Evolutionary conservation across 2,113 vertebrate genomes (phyloP).

Genomic region (Paratilapia polleni): DNA sequence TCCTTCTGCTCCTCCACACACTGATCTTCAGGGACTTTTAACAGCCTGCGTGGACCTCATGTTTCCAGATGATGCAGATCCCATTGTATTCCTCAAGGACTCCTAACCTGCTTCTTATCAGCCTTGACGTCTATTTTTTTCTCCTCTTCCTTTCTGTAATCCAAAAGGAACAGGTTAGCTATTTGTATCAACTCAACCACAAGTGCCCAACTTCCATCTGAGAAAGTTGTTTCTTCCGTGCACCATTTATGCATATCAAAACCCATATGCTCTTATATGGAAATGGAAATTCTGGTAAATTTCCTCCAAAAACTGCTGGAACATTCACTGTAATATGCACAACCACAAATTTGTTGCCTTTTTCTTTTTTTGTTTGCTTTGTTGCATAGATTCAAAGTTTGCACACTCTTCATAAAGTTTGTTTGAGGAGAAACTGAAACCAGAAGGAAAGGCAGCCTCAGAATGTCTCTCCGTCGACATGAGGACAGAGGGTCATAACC

Average conservation of each 20-base stretch:
- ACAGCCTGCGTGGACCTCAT: slow-evolving; percentile 10
- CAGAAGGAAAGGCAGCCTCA: slow-evolving; percentile 17
- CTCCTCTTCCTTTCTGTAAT: slow-evolving; percentile 25
- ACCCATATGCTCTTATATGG: not conserved
- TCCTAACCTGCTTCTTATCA: slow-evolving; percentile 63
- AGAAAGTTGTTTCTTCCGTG: not conserved
- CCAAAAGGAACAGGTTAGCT: slow-evolving; percentile 40
- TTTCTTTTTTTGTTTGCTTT: not conserved
- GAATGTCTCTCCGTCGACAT: slow-evolving; percentile 41
- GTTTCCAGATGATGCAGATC: slow-evolving; percentile 64
- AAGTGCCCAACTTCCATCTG: not conserved
- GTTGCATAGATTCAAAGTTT: not conserved
- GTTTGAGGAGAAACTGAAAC: slow-evolving; percentile 59
- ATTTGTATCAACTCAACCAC: slow-evolving; percentile 32
- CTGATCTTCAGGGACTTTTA: slow-evolving; percentile 46
- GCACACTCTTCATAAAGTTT: slow-evolving; percentile 25
- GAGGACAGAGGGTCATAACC: slow-evolving; percentile 59
- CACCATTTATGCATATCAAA: slow-evolving; percentile 13
- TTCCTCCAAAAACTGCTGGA: slow-evolving; percentile 4
- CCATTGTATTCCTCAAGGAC: slow-evolving; percentile 69
- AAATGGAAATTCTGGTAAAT: slow-evolving; percentile 1
- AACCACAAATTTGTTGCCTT: not conserved
- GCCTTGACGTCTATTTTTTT: slow-evolving; percentile 24
- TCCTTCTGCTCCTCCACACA: slow-evolving; percentile 26
- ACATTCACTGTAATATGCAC: not conserved